Conservation (phyloP, 2,797 vertebrate genomes). For the Chloroceryle inda region DNA sequence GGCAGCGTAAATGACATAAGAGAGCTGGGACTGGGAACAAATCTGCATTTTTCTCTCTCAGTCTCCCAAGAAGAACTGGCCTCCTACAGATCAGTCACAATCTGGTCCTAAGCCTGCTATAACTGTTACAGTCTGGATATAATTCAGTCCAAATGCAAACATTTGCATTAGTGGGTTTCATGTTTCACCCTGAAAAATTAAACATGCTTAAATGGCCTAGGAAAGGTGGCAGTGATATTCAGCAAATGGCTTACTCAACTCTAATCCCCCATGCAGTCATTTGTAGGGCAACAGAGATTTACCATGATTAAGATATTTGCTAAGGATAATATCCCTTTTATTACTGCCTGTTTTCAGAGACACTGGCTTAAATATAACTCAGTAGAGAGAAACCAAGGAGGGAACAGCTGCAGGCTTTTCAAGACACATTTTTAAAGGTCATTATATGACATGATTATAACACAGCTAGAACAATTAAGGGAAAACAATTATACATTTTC, state of each 20-base stretch:
- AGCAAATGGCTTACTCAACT: conserved; percentile 70
- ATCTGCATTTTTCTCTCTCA: conserved; percentile 37
- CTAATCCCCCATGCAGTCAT: conserved; percentile 70
- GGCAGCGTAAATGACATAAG: not conserved
- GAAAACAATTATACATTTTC: conserved; percentile 22
- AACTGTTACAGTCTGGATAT: conserved; percentile 66
- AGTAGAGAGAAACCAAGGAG: conserved; percentile 19
- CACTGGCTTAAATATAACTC: conserved; percentile 61
- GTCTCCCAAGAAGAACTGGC: conserved; percentile 35
- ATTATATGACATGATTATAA: conserved; percentile 22
- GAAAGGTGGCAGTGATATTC: conserved; percentile 76
- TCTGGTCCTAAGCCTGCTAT: conserved; percentile 53
- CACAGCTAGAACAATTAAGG: not conserved
- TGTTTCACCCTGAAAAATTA: conserved; percentile 74
- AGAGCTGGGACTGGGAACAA: conserved; percentile 14
- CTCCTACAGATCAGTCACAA: conserved; percentile 55
- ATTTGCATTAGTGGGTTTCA: conserved; percentile 67
- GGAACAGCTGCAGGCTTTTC: conserved; percentile 70
- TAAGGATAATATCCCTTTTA: conserved; percentile 73
- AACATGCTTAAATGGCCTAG: conserved; percentile 58
- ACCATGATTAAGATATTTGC: conserved; percentile 73
- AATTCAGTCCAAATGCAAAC: conserved; percentile 73
- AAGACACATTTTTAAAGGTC: conserved; percentile 55
- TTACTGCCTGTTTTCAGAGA: conserved; percentile 67
- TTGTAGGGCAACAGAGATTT: conserved; percentile 76